Evolutionary conservation across 2,797 vertebrate species (phyloP), one percentile per base, ranked within the genome.

Genomic region (Neosilurus mollespiculum): DNA sequence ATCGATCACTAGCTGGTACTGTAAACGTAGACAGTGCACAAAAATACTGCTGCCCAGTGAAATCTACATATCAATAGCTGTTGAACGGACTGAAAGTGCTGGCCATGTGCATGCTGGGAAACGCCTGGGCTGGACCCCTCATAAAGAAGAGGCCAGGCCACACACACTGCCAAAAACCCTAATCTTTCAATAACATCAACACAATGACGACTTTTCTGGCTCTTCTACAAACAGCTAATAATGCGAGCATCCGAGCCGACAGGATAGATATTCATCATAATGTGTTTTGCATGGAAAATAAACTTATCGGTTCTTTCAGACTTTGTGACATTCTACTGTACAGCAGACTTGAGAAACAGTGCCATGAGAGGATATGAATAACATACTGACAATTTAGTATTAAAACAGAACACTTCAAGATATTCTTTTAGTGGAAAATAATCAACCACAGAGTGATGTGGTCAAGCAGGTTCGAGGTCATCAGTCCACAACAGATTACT

Each of bases 161-260:
- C 43, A 85, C 86, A 86, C 11, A 22, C 78, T 67, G 77, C 75
- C 83, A 79, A 62, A 75, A 58, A 64, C 75, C 69, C 24, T 20
- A 43, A 58, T 81, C 78, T 90, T 90, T 93, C 91, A 93, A 93
- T 92, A 91, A 91, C 86, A 37, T 67, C 87, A 86, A 88, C 64
- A 94, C 94, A 94, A 94, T 93, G 91, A 87, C 78, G 93, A 94
- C 85, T 85, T 89, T 94, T 94, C 93, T 93, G 93, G 93, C 90
- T 90, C 89, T 91, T 91, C 91, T 89, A 90, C 84, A 85, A 87
- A 58, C 70, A 77, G 66, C 26, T 61, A 22, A 71, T 71, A 56
- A 72, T 24, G 51, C 67, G 20, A 15, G 3, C 37, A n/a, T 54
- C 15, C 12, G 70, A 79, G 26, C 49, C 64, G 73, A 20, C 67